Evolutionary conservation across 2,113 vertebrate species (phyloP).

Genomic region (Siphamia tubifer): DNA sequence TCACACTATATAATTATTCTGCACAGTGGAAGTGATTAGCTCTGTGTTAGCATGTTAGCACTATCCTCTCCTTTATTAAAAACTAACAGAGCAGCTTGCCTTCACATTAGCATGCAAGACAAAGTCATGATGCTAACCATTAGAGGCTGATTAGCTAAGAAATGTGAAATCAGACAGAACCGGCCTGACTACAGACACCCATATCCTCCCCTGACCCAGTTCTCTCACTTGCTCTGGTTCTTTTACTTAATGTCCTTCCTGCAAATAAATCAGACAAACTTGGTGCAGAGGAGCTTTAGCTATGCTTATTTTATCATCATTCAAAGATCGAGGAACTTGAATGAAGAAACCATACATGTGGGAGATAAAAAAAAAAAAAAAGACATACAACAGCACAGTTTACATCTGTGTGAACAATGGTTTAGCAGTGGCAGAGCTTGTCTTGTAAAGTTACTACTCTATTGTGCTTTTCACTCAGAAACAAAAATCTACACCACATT

Average conservation of each 20-base stretch:
- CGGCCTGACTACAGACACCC: slow-evolving; percentile 25
- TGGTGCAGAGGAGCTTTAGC: slow-evolving; percentile 9
- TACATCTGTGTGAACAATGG: background rate
- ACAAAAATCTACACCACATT: slow-evolving; percentile 33
- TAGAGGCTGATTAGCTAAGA: slow-evolving; percentile 25
- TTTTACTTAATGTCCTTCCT: slow-evolving; percentile 29
- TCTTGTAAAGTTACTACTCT: slow-evolving; percentile 4
- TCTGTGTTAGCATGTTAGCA: slow-evolving; percentile 16
- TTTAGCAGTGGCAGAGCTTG: background rate
- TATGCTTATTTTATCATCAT: background rate
- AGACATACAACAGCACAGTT: background rate
- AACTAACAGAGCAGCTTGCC: background rate
- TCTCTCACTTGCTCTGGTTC: slow-evolving; percentile 38
- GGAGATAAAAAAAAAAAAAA: background rate
- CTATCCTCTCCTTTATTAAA: background rate
- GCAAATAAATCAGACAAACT: slow-evolving; percentile 36
- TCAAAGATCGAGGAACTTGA: slow-evolving; percentile 5
- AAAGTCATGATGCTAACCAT: slow-evolving; percentile 2
- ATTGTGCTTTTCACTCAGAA: slow-evolving; percentile 33
- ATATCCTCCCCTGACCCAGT: slow-evolving; percentile 54
- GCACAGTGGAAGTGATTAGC: background rate
- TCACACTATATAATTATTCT: background rate
- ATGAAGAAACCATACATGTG: background rate
- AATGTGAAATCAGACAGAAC: slow-evolving; percentile 47
- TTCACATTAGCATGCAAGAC: slow-evolving; percentile 12